phyloP scores from a whole-genome alignment of 2,797 vertebrate genomes.

The Phataginus tricuspis region DNA sequence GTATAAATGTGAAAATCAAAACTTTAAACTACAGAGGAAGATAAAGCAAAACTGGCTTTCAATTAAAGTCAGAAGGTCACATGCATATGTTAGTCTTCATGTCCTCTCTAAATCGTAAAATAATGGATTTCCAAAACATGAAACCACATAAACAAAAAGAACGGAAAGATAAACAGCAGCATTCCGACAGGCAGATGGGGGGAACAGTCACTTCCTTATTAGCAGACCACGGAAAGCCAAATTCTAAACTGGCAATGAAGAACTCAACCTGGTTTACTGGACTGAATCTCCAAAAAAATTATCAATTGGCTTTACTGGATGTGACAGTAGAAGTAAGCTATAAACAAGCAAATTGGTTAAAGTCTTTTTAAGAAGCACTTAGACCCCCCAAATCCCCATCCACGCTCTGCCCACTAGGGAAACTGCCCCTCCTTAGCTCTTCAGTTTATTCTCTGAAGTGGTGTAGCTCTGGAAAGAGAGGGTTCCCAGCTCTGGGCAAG shows the following conservation, averaged over 20 bases:
- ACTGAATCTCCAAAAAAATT: not conserved
- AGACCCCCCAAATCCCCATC: not conserved
- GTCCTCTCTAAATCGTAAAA: not conserved
- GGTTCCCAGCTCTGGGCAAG: too few species aligned
- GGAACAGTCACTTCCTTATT: not conserved
- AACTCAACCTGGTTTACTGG: conserved; percentile 6
- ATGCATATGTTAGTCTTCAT: not conserved
- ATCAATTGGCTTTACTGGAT: not conserved
- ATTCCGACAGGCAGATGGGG: not conserved
- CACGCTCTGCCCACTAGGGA: not conserved
- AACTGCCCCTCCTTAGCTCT: not conserved
- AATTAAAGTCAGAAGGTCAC: not conserved
- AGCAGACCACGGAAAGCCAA: not conserved
- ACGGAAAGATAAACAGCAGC: not conserved
- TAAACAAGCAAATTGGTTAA: not conserved
- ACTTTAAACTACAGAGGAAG: not conserved
- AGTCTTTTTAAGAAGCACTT: not conserved
- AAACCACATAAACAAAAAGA: not conserved
- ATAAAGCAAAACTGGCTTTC: not conserved
- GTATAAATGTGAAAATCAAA: not conserved
- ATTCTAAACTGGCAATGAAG: not conserved
- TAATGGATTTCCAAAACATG: not conserved
- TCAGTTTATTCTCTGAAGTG: not conserved
- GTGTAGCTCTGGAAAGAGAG: too few species aligned
- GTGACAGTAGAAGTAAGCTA: not conserved